Evolutionary conservation across 1,140 invertebrate genomes (phyloP).

Genomic region (Leptinotarsa lineolata): DNA sequence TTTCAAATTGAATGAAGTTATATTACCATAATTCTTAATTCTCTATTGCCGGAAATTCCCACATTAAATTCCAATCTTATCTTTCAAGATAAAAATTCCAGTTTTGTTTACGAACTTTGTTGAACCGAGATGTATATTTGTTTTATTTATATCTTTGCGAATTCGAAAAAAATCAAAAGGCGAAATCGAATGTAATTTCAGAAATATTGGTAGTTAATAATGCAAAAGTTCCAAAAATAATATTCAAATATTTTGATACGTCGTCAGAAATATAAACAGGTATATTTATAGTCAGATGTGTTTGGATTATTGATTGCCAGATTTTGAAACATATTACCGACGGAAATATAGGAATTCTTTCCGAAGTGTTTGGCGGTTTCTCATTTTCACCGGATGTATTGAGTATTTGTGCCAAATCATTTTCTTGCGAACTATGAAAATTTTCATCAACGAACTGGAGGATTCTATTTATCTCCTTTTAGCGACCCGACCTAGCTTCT

Average conservation of each 20-base stretch:
- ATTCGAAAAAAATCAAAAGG: neutral
- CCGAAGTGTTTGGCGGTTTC: neutral
- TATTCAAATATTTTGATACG: constrained; percentile 31
- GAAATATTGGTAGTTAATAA: constrained; percentile 24
- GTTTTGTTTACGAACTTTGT: constrained; percentile 1
- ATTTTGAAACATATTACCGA: constrained; percentile 9
- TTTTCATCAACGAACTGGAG: no score
- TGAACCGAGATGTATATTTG: neutral
- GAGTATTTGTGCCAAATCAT: neutral
- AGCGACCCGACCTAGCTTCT: no score
- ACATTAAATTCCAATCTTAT: neutral
- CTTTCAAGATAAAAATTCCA: neutral
- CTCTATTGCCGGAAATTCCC: neutral
- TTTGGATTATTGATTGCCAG: constrained; percentile 30
- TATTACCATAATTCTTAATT: neutral
- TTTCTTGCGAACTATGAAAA: no score
- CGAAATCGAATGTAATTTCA: constrained; percentile 9
- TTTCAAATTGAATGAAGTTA: no score
- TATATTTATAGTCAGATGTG: constrained; percentile 28
- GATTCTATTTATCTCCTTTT: no score
- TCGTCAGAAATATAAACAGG: constrained; percentile 26
- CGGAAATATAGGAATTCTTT: neutral
- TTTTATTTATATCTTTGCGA: neutral
- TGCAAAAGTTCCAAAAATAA: constrained; percentile 27
- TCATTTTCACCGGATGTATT: neutral